Conservation (phyloP, 2,113 vertebrate species). For the Sphaerodactylus townsendi region DNA sequence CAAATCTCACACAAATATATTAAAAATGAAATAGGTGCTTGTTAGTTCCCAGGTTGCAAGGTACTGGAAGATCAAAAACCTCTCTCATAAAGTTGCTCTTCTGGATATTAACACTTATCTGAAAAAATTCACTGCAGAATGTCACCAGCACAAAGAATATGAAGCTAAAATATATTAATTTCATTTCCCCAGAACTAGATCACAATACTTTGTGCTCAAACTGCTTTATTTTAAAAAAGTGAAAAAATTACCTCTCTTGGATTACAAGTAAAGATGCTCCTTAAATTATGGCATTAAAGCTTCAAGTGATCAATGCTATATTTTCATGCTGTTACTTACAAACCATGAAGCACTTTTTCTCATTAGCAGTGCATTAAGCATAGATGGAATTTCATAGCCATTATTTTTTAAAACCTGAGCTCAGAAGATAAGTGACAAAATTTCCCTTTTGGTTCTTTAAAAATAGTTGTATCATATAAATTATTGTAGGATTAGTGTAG, state of each 20-base stretch:
- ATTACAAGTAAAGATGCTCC: slow-evolving; percentile 16
- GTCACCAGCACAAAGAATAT: slow-evolving; percentile 17
- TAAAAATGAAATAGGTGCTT: slow-evolving; percentile 19
- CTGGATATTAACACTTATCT: background rate
- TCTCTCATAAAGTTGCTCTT: background rate
- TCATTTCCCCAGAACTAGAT: slow-evolving; percentile 40
- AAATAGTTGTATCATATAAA: background rate
- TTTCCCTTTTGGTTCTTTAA: background rate
- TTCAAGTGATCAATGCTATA: background rate
- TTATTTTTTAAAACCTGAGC: background rate
- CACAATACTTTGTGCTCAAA: slow-evolving; percentile 41
- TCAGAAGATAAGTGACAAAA: background rate
- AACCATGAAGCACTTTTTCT: background rate
- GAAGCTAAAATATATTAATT: slow-evolving; percentile 41
- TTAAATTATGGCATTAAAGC: slow-evolving; percentile 16
- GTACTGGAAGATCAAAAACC: background rate
- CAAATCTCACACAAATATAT: background rate
- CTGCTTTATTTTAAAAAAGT: background rate
- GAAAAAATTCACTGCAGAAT: slow-evolving; percentile 28
- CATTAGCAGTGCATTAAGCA: background rate
- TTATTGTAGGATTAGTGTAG: background rate
- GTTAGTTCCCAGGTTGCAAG: slow-evolving; percentile 23
- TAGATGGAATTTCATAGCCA: background rate
- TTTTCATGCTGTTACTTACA: background rate
- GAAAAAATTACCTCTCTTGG: background rate